Evolutionary conservation across 2,888 invertebrate species (phyloP).

Genomic region (Diplazon laetatorius): DNA sequence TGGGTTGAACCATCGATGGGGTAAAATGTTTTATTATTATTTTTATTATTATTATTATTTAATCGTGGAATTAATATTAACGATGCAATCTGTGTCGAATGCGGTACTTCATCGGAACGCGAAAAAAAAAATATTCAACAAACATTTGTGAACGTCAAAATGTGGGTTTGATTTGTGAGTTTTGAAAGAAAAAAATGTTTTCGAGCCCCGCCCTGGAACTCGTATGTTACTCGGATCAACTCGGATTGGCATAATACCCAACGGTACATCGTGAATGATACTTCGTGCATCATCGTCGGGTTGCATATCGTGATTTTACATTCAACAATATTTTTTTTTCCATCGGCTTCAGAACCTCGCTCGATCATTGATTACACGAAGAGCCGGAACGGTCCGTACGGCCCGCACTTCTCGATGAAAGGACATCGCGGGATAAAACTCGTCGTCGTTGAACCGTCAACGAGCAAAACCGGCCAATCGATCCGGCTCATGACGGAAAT

Average conservation of each 20-base stretch:
- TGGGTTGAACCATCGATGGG: no score
- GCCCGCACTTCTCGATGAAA: constrained; percentile 14
- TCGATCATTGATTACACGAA: constrained; percentile 19
- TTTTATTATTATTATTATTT: no score
- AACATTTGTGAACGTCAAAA: no score
- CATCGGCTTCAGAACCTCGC: background rate
- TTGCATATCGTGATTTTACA: constrained; percentile 2
- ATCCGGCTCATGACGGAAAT: constrained; percentile 9
- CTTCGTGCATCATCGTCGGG: background rate
- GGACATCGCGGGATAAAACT: constrained; percentile 16
- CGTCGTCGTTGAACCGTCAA: constrained; percentile 21
- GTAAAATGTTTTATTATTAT: no score
- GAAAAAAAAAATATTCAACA: no score
- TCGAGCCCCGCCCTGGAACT: background rate
- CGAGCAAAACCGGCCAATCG: constrained; percentile 23
- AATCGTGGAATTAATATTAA: no score
- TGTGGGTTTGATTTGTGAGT: no score
- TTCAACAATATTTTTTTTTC: background rate
- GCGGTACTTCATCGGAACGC: no score
- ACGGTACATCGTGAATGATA: background rate
- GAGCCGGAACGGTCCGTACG: background rate
- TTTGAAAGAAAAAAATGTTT: constrained; percentile 37
- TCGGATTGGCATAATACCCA: background rate
- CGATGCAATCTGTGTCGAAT: no score
- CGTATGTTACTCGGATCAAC: no score